A percentile compares a stretch with the other conserved stretches of the same genome.
Evolutionary conservation across 2,797 vertebrate genomes (phyloP).

Genomic region (Propithecus perrieri): DNA sequence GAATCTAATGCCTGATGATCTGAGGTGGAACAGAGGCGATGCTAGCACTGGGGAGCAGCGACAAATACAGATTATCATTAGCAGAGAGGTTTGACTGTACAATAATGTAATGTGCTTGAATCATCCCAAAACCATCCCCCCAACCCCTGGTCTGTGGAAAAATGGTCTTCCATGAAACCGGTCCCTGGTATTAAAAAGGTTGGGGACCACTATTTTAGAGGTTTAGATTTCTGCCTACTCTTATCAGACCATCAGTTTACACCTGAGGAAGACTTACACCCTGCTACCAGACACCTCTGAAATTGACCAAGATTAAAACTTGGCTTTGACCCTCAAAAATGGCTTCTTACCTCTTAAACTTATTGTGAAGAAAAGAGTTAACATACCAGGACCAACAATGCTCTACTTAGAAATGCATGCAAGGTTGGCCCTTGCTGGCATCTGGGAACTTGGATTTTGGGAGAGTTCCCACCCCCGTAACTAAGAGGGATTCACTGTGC

Average conservation of each 20-base stretch:
- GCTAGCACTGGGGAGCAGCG: no score
- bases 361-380: background rate
- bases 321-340: slow-evolving; percentile 22
- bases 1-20: no score
- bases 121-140: no score
- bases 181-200: no score
- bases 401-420: background rate
- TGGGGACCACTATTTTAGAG: background rate
- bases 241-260: background rate
- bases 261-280: background rate
- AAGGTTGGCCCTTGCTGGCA: background rate
- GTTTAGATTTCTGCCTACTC: background rate
- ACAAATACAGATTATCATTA: no score
- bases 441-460: background rate
- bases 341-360: background rate
- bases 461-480: background rate
- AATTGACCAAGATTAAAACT: slow-evolving; percentile 32
- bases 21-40: no score
- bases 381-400: background rate
- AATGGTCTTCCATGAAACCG: no score
- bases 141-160: no score
- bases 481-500: background rate
- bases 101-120: no score
- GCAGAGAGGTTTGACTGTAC: no score
- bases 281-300: background rate